phyloP scores from a whole-genome alignment of 1,140 invertebrate genomes.

The Orussus abietinus region DNA sequence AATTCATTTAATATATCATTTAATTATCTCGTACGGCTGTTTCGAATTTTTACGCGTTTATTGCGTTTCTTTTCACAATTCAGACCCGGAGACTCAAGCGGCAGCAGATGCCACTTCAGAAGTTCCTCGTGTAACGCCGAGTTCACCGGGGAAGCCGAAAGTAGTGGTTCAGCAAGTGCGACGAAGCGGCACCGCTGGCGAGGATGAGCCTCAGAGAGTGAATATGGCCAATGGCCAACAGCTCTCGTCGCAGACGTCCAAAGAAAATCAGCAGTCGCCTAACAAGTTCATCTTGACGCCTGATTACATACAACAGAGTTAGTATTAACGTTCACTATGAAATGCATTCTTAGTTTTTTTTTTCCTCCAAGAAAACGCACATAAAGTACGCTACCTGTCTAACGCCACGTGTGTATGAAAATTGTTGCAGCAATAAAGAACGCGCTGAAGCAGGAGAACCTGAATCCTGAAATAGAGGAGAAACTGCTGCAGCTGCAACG shows the following conservation, averaged over 20 bases:
- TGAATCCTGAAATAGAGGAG: slow-evolving; percentile 90
- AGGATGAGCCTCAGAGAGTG: slow-evolving; percentile 40
- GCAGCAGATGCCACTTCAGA: slow-evolving; percentile 24
- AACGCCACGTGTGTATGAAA: no score
- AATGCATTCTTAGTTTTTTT: slow-evolving; percentile 1
- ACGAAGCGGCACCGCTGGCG: slow-evolving; percentile 21
- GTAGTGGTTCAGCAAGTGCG: slow-evolving; percentile 46
- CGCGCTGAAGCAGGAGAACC: slow-evolving; percentile 78
- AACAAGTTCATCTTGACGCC: slow-evolving; percentile 82
- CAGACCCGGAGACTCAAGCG: slow-evolving; percentile 18
- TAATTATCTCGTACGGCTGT: neutral
- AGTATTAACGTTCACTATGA: slow-evolving; percentile 49
- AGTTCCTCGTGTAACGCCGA: slow-evolving; percentile 17
- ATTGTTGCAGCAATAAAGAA: slow-evolving; percentile 71
- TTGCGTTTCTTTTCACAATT: slow-evolving; percentile 3
- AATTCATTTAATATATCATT: neutral
- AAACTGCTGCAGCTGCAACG: slow-evolving; percentile 84
- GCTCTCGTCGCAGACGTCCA: slow-evolving; percentile 42
- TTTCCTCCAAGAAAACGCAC: neutral
- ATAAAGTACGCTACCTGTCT: no score
- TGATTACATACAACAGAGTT: slow-evolving; percentile 86
- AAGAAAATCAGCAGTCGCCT: slow-evolving; percentile 38
- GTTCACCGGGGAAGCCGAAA: slow-evolving; percentile 41
- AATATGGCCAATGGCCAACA: slow-evolving; percentile 49
- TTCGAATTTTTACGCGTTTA: neutral